Base-by-base conservation (phyloP, 2,113 vertebrate species). In the Choloepus hoffmanni region DNA sequence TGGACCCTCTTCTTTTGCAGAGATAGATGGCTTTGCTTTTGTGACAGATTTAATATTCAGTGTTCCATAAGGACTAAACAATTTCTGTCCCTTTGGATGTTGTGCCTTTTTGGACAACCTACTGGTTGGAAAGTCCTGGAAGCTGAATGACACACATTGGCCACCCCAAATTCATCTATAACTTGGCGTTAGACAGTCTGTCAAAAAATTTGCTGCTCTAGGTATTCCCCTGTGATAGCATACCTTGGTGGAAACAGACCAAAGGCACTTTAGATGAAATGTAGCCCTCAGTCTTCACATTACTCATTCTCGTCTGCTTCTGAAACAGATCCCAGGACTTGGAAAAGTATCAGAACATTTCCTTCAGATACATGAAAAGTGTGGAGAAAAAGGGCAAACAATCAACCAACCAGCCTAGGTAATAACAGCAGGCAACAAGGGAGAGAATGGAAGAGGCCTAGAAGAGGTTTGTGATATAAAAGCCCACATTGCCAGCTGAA, bases 401-500 rank as follows among this genome's bases (percentile, higher is more conserved):
- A n/a, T 92, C 55, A 45, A 68, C 45, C 94, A 72, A 88, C 18
- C 48, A 77, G 50, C 30, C 58, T 88, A 85, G 89, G 89, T 96
- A 91, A 89, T 13, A 40, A 36, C 36, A 36, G 36, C 45, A 30
- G 55, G 28, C 50, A 96, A 67, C 33, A 36, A 83, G 53, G 6
- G 50, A 96, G 76, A 91, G 26, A 70, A 68, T 74, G 45, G 86
- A 70, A 92, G 70, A 92, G 63, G 24, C 74, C 33, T 62, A 50
- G 63, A 86, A 84, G 92, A 97, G 16, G 74, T 33, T 83, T 93
- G 83, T 73, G 67, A 87, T 89, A 12, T 4, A 89, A 68, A 70
- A 94, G 95, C 88, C 88, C 8, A 21, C 73, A 76, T 82, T 95
- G 74, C n/a, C 50, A 73, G 62, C 53, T 96, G 97, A 97, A 58